A percentile compares a stretch with the other conserved stretches of the same genome.
phyloP scores from a whole-genome alignment of 2,797 vertebrate genomes.

The Epinephelus coioides region DNA sequence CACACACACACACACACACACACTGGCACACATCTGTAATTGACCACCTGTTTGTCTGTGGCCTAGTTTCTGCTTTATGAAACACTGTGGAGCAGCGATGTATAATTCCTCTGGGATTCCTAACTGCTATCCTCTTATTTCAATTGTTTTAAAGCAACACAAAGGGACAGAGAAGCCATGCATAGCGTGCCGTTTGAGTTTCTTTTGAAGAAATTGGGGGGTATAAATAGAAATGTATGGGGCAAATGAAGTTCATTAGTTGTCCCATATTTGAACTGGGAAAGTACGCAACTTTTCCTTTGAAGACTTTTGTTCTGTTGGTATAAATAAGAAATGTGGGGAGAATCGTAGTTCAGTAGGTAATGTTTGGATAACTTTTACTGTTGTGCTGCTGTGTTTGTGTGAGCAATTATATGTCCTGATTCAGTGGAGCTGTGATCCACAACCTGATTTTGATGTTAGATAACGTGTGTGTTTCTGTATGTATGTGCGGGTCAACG shows the following conservation, averaged over 20 bases:
- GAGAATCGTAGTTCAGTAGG: conserved; percentile 13
- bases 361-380: neutral
- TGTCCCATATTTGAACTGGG: conserved; percentile 7
- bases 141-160: conserved; percentile 57
- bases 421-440: neutral
- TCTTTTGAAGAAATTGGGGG: conserved; percentile 50
- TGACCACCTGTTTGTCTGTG: conserved; percentile 74
- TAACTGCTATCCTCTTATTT: conserved; percentile 52
- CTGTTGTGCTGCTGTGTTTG: neutral
- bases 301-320: conserved; percentile 30
- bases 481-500: neutral
- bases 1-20: conserved; percentile 9
- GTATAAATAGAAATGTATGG: conserved; percentile 52
- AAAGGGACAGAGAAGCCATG: conserved; percentile 34
- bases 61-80: conserved; percentile 67
- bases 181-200: conserved; percentile 15
- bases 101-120: conserved; percentile 43
- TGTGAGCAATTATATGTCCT: neutral
- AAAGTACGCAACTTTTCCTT: conserved; percentile 30
- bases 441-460: neutral
- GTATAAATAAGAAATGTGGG: conserved; percentile 15
- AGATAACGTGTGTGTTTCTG: neutral
- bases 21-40: conserved; percentile 63
- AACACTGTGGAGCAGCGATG: conserved; percentile 32
- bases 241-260: conserved; percentile 54